phyloP scores from a whole-genome alignment of 1,140 invertebrate species.

The Drosophila lowei region DNA sequence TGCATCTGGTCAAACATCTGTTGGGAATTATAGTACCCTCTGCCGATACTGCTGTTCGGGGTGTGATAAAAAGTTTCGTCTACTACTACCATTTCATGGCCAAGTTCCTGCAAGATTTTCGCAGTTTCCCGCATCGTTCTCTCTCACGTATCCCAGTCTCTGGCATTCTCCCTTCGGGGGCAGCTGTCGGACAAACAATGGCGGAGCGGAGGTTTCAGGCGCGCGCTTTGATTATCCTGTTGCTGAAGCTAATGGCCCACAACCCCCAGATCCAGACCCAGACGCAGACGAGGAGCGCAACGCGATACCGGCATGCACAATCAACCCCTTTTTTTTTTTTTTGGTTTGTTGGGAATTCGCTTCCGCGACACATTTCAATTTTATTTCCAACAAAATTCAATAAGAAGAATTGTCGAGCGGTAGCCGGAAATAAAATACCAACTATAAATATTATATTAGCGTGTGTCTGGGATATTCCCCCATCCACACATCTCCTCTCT shows the following conservation, averaged over 20 bases:
- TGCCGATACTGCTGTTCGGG: too few species aligned
- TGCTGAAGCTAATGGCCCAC: conserved; percentile 54
- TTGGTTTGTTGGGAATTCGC: conserved; percentile 33
- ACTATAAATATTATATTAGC: conserved; percentile 79
- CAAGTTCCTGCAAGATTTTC: conserved; percentile 13
- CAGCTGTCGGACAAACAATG: conserved; percentile 33
- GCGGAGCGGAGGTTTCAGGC: conserved; percentile 1
- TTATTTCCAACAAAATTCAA: conserved; percentile 61
- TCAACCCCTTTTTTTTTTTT: conserved; percentile 8
- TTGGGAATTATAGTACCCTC: too few species aligned
- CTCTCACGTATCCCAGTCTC: conserved; percentile 7
- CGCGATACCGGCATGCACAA: conserved; percentile 4
- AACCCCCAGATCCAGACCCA: conserved; percentile 12
- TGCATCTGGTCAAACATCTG: too few species aligned
- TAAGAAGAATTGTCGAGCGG: conserved; percentile 38
- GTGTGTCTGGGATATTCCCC: conserved; percentile 9
- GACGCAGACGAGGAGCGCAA: conserved; percentile 9
- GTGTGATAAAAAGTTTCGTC: too few species aligned
- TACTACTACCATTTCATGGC: conserved; percentile 33
- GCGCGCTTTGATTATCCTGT: conserved; percentile 63
- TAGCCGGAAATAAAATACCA: conserved; percentile 72
- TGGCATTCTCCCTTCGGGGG: conserved; percentile 3
- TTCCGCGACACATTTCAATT: conserved; percentile 63
- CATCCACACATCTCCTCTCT: conserved; percentile 3
- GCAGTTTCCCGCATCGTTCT: conserved; percentile 8